Evolutionary conservation across 2,888 invertebrate genomes (phyloP), one percentile per base, ranked within the genome.

Genomic region (Empis livida): DNA sequence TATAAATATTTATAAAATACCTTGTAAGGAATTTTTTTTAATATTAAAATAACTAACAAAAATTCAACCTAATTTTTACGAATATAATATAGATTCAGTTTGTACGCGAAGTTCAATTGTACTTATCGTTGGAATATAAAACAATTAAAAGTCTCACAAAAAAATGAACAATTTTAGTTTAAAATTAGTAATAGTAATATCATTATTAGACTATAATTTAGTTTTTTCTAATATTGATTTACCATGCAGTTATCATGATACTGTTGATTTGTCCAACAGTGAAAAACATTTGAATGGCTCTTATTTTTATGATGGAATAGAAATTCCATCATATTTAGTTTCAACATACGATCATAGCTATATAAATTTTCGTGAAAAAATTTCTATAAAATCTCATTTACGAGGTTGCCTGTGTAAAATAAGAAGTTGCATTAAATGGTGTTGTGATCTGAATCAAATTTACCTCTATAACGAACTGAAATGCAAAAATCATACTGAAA

Each of bases 371-470:
- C 58, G 59, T 0, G 55, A 57, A 42, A 56, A 49, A 0, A 42
- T 60, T 1, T 58, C 60, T 20, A 63, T 59, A 3, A 46, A 56
- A 5, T 56, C 52, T 1, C 58, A 59, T 49, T 23, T 56, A 3
- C 55, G 61, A 5, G 63, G 64, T 9, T 64, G 64, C 44, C 48
- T 59, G 5, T 63, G 63, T 48, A 32, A 54, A 10, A 13, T 41
- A 11, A 41, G 23, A 20, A 41, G 13, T 20, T 41, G 41, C 23
- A 8, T 41, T n/a, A 14, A 20, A 15, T 41, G 23, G 41, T 41
- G 23, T 23, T 41, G 41, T 16, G n/a, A 38, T 38, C 10, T 4
- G 3, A 16, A 10, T 38, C 10, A 38, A 38, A 15, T 2, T 14
- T 4, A 2, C 14, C 2, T n/a, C n/a, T n/a, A n/a, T n/a, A n/a